These are phyloP conservation scores for Acrobasis suavella DNA, from an alignment of 2,888 invertebrate species.

Conservation along the genomic window DNA sequence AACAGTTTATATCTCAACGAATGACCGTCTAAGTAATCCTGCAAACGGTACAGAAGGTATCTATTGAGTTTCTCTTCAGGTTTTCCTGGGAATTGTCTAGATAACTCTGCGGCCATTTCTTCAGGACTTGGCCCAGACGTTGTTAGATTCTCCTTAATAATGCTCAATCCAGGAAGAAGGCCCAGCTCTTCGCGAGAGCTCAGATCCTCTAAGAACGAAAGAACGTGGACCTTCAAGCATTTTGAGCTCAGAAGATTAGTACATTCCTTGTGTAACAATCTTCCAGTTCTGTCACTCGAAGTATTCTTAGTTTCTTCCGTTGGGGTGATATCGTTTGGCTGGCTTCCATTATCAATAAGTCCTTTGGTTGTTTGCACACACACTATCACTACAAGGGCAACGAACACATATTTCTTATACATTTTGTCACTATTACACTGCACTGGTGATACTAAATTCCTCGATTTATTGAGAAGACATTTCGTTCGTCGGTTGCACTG, in stretches of 20 bases:
- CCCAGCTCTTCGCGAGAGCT: conserved; percentile 86
- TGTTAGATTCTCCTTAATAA: conserved; percentile 85
- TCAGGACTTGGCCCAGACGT: conserved; percentile 78
- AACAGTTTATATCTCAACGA: conserved; percentile 87
- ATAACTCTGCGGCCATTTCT: conserved; percentile 85
- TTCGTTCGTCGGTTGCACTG: conserved; percentile 48
- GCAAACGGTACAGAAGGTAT: conserved; percentile 85
- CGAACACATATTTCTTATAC: conserved; percentile 52
- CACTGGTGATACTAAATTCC: conserved; percentile 30
- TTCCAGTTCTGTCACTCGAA: conserved; percentile 56
- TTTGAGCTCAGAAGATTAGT: conserved; percentile 82
- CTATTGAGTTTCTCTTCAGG: conserved; percentile 89
- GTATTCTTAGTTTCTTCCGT: conserved; percentile 42
- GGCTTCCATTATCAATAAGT: conserved; percentile 55
- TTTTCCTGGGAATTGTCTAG: conserved; percentile 89
- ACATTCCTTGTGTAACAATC: conserved; percentile 69
- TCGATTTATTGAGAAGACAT: conserved; percentile 45
- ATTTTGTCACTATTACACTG: conserved; percentile 58
- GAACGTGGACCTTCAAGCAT: conserved; percentile 90
- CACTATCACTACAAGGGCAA: conserved; percentile 49
- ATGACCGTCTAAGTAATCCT: conserved; percentile 88
- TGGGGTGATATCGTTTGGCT: conserved; percentile 45
- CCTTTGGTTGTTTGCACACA: conserved; percentile 47
- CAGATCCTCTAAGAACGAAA: conserved; percentile 88
- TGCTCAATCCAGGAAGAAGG: conserved; percentile 88